phyloP scores from a whole-genome alignment of 1,140 invertebrate species.

The Fopius arisanus region DNA sequence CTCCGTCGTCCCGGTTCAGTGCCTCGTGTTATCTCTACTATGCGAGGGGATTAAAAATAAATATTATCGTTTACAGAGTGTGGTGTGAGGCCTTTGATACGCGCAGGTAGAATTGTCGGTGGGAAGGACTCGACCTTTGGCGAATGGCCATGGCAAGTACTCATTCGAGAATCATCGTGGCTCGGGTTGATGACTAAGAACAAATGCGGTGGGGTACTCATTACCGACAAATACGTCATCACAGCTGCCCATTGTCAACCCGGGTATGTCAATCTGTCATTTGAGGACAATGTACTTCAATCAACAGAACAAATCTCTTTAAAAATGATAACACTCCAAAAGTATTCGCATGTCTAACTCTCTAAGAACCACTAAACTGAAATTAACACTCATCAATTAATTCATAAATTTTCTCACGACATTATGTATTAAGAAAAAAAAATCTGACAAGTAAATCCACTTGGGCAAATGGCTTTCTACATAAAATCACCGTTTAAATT shows the following conservation, averaged over 20 bases:
- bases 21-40: background rate
- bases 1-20: no score
- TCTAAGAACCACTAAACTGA: no score
- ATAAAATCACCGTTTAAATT: no score
- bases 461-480: no score
- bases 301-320: background rate
- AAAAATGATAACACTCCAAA: no score
- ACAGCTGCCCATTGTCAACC: slow-evolving; percentile 96
- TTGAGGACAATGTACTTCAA: background rate
- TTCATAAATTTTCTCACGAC: no score
- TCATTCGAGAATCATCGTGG: slow-evolving; percentile 92
- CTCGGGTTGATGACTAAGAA: slow-evolving; percentile 94
- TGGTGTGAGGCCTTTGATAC: slow-evolving; percentile 82
- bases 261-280: slow-evolving; percentile 69
- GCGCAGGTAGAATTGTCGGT: slow-evolving; percentile 86
- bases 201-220: slow-evolving; percentile 93
- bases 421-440: no score
- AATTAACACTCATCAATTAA: no score
- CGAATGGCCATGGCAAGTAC: slow-evolving; percentile 92
- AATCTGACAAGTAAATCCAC: no score
- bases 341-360: no score
- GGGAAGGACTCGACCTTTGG: slow-evolving; percentile 86
- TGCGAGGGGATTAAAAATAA: background rate
- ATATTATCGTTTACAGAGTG: slow-evolving; percentile 71
- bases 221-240: slow-evolving; percentile 84